Evolutionary conservation across 2,888 invertebrate genomes (phyloP), one percentile per base, ranked within the genome.

Genomic region (Microplitis deprimator): DNA sequence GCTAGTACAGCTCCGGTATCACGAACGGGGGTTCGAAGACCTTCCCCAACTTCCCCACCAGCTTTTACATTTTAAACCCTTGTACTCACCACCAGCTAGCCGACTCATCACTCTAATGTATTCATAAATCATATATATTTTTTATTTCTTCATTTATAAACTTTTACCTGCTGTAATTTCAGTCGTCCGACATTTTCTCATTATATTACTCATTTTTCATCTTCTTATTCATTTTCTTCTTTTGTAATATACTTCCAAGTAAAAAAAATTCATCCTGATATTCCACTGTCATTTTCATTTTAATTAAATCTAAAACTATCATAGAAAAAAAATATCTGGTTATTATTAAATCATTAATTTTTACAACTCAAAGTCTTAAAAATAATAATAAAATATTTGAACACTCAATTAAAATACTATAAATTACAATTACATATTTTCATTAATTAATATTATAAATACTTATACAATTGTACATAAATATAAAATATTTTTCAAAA

Each of bases 1-100:
- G 50, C 50, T 50, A 13, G 29, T 29, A 29, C 73, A 74, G 76
- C 79, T 79, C 76, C 41, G 81, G 82, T 82, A 60, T 17, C 41
- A 39, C 10, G 17, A 10, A 65, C 80, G 85, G 84, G 84, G 84
- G 86, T 85, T 87, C 85, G 85, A 84, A 86, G 85, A 85, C 84
- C 84, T 82, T 81, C 82, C 80, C 79, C 80, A 78, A 79, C 73
- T 39, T 64, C 71, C 41, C 69, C 39, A 73, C 76, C 76, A 41
- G 62, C 39, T 8, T 61, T 75, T 72, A 41, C 59, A 40, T 60
- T 68, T 62, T 62, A 7, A 62, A 64, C 50, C 59, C 67, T 73
- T 16, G 8, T 65, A n/a, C 67, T 67, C 73, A 16, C 41, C 65
- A 20, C 67, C 41, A 20, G n/a, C n/a, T n/a, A n/a, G n/a, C n/a